phyloP scores from a whole-genome alignment of 2,113 vertebrate genomes.

The Colistium nudipinnis region DNA sequence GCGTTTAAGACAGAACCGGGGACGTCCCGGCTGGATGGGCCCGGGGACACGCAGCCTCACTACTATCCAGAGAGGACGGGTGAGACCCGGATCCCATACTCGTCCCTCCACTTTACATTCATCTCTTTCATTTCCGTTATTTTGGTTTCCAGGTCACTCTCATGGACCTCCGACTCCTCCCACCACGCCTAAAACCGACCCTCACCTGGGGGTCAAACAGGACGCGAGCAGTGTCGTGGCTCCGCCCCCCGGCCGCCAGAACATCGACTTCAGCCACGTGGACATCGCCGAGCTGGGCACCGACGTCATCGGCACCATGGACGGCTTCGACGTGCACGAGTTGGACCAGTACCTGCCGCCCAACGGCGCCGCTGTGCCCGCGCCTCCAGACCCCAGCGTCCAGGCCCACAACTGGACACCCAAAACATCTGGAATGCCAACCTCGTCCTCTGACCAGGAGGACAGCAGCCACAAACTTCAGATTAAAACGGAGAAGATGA shows the following conservation, averaged over 20 bases:
- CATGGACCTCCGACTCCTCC: constrained; percentile 91
- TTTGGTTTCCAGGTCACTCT: constrained; percentile 84
- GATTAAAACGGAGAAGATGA: constrained; percentile 91
- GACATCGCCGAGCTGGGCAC: constrained; percentile 93
- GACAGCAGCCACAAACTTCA: constrained; percentile 72
- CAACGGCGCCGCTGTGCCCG: constrained; percentile 53
- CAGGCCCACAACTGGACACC: constrained; percentile 81
- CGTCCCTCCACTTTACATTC: background rate
- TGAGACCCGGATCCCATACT: constrained; percentile 53
- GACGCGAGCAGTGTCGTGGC: constrained; percentile 75
- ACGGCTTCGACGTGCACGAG: constrained; percentile 89
- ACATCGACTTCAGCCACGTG: constrained; percentile 94
- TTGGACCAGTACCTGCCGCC: constrained; percentile 92
- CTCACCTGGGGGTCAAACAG: constrained; percentile 82
- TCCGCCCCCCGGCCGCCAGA: constrained; percentile 78
- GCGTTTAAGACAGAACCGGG: constrained; percentile 82
- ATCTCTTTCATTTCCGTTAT: background rate
- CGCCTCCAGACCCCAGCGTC: constrained; percentile 72
- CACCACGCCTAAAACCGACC: constrained; percentile 88
- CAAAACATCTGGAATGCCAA: constrained; percentile 64
- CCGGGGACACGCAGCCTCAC: constrained; percentile 67
- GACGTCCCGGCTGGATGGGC: constrained; percentile 56
- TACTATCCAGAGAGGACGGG: constrained; percentile 85
- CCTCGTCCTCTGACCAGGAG: constrained; percentile 46
- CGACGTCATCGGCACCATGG: constrained; percentile 91